A percentile compares a stretch with the other conserved stretches of the same genome.
Conservation (phyloP, 2,797 vertebrate genomes). For the Carduelis carduelis region DNA sequence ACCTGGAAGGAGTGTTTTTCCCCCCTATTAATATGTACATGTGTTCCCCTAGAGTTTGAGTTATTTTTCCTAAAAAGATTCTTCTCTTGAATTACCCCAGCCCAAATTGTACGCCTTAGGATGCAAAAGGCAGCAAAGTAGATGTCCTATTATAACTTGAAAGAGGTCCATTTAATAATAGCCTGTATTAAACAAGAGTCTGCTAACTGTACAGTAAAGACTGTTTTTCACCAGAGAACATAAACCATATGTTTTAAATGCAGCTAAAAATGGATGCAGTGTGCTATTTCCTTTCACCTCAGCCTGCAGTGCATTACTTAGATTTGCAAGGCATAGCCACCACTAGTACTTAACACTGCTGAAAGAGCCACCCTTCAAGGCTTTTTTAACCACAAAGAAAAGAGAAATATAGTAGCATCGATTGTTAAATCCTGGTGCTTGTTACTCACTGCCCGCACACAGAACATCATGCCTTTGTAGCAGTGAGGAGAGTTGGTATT, state of each 20-base stretch:
- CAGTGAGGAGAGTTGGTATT: conserved; percentile 77
- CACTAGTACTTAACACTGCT: conserved; percentile 29
- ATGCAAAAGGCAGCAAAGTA: neutral
- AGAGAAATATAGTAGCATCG: conserved; percentile 76
- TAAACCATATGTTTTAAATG: conserved; percentile 8
- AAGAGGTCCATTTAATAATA: conserved; percentile 57
- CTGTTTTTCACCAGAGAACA: conserved; percentile 4
- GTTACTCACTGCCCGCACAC: conserved; percentile 70
- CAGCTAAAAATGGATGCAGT: conserved; percentile 11
- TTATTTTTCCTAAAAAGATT: conserved; percentile 25
- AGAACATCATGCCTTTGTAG: conserved; percentile 74
- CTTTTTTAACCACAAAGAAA: conserved; percentile 70
- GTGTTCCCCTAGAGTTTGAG: neutral
- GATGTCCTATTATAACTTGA: conserved; percentile 45
- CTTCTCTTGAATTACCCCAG: conserved; percentile 33
- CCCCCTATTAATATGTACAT: neutral
- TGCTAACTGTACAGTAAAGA: conserved; percentile 43
- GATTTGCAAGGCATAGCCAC: conserved; percentile 17
- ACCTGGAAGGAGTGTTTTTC: neutral
- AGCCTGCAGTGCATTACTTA: neutral
- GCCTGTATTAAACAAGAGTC: conserved; percentile 60
- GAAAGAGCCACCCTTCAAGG: conserved; percentile 60
- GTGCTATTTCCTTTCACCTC: conserved; percentile 24
- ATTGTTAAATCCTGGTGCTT: conserved; percentile 74
- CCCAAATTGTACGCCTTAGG: neutral